Evolutionary conservation across 2,888 invertebrate species (phyloP).

Genomic region (Odontocolon sp.): DNA sequence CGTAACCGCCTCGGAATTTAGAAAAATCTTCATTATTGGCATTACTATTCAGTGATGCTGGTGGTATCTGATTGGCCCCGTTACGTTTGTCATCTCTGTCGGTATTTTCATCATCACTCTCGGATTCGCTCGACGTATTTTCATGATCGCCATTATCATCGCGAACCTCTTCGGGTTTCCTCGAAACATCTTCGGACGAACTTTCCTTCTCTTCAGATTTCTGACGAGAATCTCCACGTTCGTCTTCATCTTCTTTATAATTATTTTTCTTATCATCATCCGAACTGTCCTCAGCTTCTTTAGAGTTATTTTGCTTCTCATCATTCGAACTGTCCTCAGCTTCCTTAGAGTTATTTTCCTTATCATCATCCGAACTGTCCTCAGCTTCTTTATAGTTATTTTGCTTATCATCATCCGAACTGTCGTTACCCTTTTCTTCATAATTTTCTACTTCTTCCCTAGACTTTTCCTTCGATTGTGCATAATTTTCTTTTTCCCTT

Average conservation of each 20-base stretch:
- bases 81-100: not conserved
- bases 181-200: constrained; percentile 1
- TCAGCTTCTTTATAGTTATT: constrained; percentile 39
- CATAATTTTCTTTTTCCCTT: constrained; percentile 11
- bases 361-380: not conserved
- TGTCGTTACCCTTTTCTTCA: constrained; percentile 33
- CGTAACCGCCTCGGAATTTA: constrained; percentile 52
- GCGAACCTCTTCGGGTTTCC: not conserved
- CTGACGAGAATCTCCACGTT: constrained; percentile 39
- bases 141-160: constrained; percentile 49
- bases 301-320: not conserved
- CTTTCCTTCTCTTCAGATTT: constrained; percentile 5
- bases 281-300: constrained; percentile 11
- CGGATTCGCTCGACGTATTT: constrained; percentile 21
- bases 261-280: constrained; percentile 6
- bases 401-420: constrained; percentile 6
- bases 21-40: constrained; percentile 54
- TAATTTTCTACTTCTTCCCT: constrained; percentile 32
- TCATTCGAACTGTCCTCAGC: constrained; percentile 11
- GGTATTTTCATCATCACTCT: constrained; percentile 10
- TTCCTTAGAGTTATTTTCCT: constrained; percentile 7
- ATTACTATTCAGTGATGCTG: constrained; percentile 34
- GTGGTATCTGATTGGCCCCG: constrained; percentile 17
- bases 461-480: not conserved
- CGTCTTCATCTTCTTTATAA: constrained; percentile 16